Percentiles rank a stretch among this genome's conserved stretches.
Conservation (phyloP, 2,797 vertebrate species). For the Spatula versicolor region DNA sequence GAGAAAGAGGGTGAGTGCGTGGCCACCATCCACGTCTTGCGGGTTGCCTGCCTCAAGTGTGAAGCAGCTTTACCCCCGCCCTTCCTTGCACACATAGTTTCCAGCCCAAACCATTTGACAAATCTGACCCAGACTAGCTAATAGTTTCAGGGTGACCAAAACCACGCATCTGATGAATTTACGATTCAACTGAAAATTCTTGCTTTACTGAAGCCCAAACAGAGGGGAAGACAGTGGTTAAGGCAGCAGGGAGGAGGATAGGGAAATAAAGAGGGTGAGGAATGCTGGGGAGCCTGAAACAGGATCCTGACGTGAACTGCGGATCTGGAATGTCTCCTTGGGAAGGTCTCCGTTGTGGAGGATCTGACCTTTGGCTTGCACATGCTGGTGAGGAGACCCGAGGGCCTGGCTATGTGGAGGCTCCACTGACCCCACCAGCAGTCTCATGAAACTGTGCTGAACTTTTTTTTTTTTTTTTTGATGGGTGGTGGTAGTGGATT, state of each 20-base stretch:
- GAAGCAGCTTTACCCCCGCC: neutral
- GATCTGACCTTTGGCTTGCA: neutral
- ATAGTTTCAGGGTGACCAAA: slow-evolving; percentile 50
- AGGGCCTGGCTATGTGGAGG: neutral
- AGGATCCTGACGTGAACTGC: neutral
- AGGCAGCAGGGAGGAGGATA: slow-evolving; percentile 14
- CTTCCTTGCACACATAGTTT: neutral
- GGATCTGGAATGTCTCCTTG: neutral
- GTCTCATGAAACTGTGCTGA: neutral
- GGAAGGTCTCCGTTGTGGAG: neutral
- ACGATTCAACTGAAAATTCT: neutral
- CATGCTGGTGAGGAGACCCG: neutral
- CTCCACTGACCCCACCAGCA: neutral
- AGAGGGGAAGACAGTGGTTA: slow-evolving; percentile 37
- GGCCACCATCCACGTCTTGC: neutral
- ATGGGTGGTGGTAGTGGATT: neutral
- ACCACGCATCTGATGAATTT: neutral
- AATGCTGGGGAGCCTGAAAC: slow-evolving; percentile 1
- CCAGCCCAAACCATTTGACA: slow-evolving; percentile 13
- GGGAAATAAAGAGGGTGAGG: slow-evolving; percentile 8
- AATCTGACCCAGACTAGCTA: slow-evolving; percentile 25
- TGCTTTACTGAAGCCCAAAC: neutral
- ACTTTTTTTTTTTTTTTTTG: neutral
- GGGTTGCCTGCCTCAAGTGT: neutral
- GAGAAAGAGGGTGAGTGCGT: neutral